Conservation (phyloP, 2,888 invertebrate genomes). For the Gastracanthus pulcherrimus region DNA sequence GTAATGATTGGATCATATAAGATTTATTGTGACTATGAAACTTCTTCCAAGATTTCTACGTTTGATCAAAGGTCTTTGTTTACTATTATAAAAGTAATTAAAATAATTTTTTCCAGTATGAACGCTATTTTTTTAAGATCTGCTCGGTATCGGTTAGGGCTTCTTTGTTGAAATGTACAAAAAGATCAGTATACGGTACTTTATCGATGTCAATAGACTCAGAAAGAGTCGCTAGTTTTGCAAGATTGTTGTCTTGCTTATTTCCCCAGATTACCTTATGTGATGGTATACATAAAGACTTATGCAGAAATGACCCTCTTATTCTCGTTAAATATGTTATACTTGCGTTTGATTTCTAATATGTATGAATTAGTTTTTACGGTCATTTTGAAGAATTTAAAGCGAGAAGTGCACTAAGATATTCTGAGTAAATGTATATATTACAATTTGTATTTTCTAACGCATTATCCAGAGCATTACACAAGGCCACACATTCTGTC, state of each 20-base stretch:
- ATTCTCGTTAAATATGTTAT: not conserved
- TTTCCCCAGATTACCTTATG: constrained; percentile 14
- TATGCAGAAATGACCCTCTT: not conserved
- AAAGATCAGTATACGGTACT: not conserved
- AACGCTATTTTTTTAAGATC: not conserved
- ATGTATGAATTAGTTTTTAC: constrained; percentile 1
- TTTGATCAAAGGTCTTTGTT: not conserved
- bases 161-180: not conserved
- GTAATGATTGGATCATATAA: constrained; percentile 3
- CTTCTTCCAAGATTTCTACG: not conserved
- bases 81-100: not conserved
- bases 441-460: not conserved
- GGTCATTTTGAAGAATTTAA: not conserved
- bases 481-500: constrained; percentile 13
- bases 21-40: not conserved
- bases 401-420: constrained; percentile 7
- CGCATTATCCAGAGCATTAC: not conserved
- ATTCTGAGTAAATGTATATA: constrained; percentile 5
- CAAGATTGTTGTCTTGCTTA: constrained; percentile 3
- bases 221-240: not conserved
- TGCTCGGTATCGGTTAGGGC: not conserved
- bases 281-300: constrained; percentile 17
- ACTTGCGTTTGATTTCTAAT: constrained; percentile 5
- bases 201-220: not conserved
- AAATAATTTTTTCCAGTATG: constrained; percentile 8